Base-by-base conservation (phyloP, 37 sponge, comb jelly and placozoan species). In the Ephydatia muelleri region DNA sequence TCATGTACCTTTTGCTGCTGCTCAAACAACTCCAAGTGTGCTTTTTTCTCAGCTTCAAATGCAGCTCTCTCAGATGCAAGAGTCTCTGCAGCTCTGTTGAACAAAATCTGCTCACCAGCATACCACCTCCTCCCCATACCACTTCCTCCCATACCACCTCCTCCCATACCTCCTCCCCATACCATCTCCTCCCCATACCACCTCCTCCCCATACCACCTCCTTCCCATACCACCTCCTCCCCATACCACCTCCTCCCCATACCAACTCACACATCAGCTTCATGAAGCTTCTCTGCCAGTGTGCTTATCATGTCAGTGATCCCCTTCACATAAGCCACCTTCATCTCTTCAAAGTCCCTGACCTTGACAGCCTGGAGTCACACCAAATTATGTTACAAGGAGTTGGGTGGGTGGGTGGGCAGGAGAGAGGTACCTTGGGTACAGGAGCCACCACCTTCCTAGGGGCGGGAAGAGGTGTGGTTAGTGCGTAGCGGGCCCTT, bases 291-390 rank as follows among this genome's bases (percentile, higher is more conserved):
- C 65, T 91, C 89, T 2, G 38, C 27, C 1, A 94, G 49, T 8
- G 70, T 70, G 39, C 82, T 88, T 85, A 91, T 91, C 80, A 94
- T 85, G 22, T 91, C 89, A 69, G 78, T 88, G 66, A 94, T 85
- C 40, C 80, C 68, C 65, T 76, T 67, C 37, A 88, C 3, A 68
- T 76, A 84, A 32, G 35, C 47, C 0, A 70, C 27, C 13, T 78
- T 70, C 27, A 88, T 68, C 22, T 87, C 83, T n/a, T 94, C 94
- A 40, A 94, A 82, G 26, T 87, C 84, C n/a, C 80, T 34, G 30
- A 87, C 80, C 27, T 76, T 78, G 23, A 87, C 69, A 25, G n/a
- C 76, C 91, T 90, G 33, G 16, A 27, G 40, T 38, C 0, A 22
- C 14, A 39, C 16, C 28, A 72, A 21, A 72, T 21, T n/a, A 21